Conservation (phyloP, 2,888 invertebrate genomes). For the Thereva nobilitata region DNA sequence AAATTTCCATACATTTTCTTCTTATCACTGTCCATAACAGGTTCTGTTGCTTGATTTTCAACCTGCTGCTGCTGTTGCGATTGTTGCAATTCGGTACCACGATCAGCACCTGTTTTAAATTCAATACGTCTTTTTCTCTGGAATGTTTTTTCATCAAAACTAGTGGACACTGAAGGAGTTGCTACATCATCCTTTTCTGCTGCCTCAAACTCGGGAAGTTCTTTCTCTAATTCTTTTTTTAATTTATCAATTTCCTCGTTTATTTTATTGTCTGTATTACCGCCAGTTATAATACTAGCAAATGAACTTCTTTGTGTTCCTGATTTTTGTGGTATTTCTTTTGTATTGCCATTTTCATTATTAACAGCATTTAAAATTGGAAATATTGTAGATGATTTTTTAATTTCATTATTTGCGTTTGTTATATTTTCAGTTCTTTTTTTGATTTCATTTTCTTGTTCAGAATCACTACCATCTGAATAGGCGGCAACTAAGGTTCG, state of each 20-base stretch:
- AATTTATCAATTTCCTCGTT: conserved; percentile 41
- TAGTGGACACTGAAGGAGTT: not conserved
- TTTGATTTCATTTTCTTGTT: conserved; percentile 23
- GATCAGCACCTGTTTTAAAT: conserved; percentile 48
- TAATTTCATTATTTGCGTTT: not conserved
- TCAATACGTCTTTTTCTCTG: conserved; percentile 62
- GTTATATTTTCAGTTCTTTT: not conserved
- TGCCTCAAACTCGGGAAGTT: conserved; percentile 34
- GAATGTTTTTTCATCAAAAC: conserved; percentile 59
- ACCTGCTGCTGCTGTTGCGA: not conserved
- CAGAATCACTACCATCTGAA: conserved; percentile 39
- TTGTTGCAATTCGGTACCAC: conserved; percentile 1
- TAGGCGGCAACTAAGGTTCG: conserved; percentile 41
- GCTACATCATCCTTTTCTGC: not conserved
- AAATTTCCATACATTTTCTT: conserved; percentile 45
- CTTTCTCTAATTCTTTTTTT: conserved; percentile 40
- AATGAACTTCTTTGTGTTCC: conserved; percentile 26
- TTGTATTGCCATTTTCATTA: conserved; percentile 14
- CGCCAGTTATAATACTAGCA: conserved; percentile 43
- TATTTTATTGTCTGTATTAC: conserved; percentile 34
- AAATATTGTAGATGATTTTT: conserved; percentile 9
- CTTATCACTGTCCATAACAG: conserved; percentile 1
- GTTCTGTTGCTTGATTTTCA: not conserved
- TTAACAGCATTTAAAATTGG: no score
- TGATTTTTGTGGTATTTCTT: not conserved